Conservation (phyloP, 1,140 invertebrate species). For the Trachymyrmex septentrionalis region DNA sequence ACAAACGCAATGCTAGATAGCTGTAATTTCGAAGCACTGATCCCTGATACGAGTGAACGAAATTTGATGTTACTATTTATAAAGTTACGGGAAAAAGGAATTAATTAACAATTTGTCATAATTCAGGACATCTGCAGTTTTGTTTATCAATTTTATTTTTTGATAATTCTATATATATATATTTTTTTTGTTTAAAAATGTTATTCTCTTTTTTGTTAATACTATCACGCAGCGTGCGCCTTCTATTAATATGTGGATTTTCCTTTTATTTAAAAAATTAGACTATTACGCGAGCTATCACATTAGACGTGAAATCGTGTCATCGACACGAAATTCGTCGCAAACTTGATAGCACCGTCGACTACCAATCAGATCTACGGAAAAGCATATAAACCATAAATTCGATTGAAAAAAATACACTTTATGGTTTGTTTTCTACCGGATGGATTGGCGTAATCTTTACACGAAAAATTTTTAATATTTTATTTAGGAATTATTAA, state of each 20-base stretch:
- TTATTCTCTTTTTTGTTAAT: neutral
- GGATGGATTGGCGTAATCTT: too few species aligned
- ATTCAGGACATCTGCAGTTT: slow-evolving; percentile 33
- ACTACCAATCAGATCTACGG: too few species aligned
- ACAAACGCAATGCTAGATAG: slow-evolving; percentile 46
- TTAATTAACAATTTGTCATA: slow-evolving; percentile 38
- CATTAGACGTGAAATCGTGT: too few species aligned
- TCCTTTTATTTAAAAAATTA: too few species aligned
- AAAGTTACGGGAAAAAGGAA: slow-evolving; percentile 43
- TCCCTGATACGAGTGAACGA: slow-evolving; percentile 4
- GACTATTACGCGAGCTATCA: too few species aligned
- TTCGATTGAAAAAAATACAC: too few species aligned
- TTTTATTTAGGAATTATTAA: slow-evolving; percentile 14
- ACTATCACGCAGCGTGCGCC: too few species aligned
- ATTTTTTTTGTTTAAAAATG: neutral
- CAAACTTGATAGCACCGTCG: too few species aligned
- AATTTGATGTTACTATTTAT: slow-evolving; percentile 52
- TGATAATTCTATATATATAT: neutral
- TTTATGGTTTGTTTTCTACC: too few species aligned
- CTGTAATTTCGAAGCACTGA: slow-evolving; percentile 51
- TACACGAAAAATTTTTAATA: slow-evolving; percentile 12
- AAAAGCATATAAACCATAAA: too few species aligned
- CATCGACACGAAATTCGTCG: too few species aligned
- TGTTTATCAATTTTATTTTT: neutral
- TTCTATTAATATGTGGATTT: too few species aligned